These are phyloP conservation scores for Triplophysa tibetana DNA, from an alignment of 2,113 vertebrate species.

Conservation along the genomic window DNA sequence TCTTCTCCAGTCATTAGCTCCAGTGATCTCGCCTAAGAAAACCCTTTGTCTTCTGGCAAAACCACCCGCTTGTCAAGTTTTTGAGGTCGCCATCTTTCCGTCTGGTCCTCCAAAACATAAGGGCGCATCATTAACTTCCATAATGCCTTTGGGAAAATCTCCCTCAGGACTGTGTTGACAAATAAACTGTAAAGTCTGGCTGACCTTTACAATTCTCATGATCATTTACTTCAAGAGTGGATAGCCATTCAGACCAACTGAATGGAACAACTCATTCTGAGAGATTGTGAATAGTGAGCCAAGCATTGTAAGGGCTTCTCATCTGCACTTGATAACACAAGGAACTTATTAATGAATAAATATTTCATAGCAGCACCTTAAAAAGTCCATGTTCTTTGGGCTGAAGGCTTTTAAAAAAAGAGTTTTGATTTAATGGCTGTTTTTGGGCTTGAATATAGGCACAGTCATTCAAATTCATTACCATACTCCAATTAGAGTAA, in stretches of 20 bases:
- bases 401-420: neutral
- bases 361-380: neutral
- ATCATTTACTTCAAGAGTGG: conserved; percentile 18
- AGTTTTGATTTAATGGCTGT: neutral
- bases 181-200: conserved; percentile 41
- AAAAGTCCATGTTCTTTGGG: neutral
- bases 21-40: neutral
- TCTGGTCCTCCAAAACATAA: conserved; percentile 18
- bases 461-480: neutral
- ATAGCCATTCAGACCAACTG: conserved; percentile 31
- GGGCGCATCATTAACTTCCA: conserved; percentile 11
- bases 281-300: conserved; percentile 32
- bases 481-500: neutral
- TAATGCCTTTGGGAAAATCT: conserved; percentile 22
- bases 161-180: conserved; percentile 25
- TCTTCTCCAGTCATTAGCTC: conserved; percentile 8
- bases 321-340: neutral
- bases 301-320: conserved; percentile 30
- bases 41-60: neutral
- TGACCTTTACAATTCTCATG: conserved; percentile 33
- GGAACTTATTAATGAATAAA: neutral
- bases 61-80: neutral
- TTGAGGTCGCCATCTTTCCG: neutral
- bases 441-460: neutral
- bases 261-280: conserved; percentile 51